Evolutionary conservation across 2,888 invertebrate species (phyloP).

Genomic region (Alviniconcha strummeri): DNA sequence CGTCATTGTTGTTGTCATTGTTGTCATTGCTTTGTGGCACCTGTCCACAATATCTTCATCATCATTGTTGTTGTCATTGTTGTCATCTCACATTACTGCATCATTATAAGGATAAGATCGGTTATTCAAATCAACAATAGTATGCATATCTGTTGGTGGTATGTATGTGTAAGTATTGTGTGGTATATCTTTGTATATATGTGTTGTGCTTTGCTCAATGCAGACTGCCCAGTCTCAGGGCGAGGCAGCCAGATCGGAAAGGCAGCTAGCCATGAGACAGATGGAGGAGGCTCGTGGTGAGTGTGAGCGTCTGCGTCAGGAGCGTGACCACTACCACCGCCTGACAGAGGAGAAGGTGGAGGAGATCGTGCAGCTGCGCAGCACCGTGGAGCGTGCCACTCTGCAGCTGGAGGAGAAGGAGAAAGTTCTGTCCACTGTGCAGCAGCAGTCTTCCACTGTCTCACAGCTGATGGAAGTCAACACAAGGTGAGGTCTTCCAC

Average conservation of each 20-base stretch:
- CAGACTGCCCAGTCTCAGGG: slow-evolving; percentile 16
- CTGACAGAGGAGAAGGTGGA: slow-evolving; percentile 61
- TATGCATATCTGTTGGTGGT: too few species aligned
- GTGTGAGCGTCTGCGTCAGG: slow-evolving; percentile 54
- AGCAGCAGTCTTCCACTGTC: slow-evolving; percentile 60
- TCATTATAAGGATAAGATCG: too few species aligned
- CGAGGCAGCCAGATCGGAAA: slow-evolving; percentile 41
- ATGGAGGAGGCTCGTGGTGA: slow-evolving; percentile 56
- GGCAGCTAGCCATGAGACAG: slow-evolving; percentile 55
- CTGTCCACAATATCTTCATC: too few species aligned
- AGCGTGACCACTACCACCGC: slow-evolving; percentile 63
- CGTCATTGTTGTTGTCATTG: too few species aligned
- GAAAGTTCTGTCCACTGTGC: slow-evolving; percentile 59
- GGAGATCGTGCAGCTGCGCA: slow-evolving; percentile 57
- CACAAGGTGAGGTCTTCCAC: slow-evolving; percentile 45
- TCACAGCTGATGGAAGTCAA: slow-evolving; percentile 57
- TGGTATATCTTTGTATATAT: too few species aligned
- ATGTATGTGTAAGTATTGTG: too few species aligned
- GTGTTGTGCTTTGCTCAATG: too few species aligned
- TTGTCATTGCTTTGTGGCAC: too few species aligned
- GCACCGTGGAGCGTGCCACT: slow-evolving; percentile 57
- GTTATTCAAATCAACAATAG: too few species aligned
- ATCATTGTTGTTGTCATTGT: too few species aligned
- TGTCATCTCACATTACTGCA: too few species aligned
- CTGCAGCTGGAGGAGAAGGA: slow-evolving; percentile 68